phyloP scores from a whole-genome alignment of 2,113 vertebrate genomes.

The Vombatus ursinus region DNA sequence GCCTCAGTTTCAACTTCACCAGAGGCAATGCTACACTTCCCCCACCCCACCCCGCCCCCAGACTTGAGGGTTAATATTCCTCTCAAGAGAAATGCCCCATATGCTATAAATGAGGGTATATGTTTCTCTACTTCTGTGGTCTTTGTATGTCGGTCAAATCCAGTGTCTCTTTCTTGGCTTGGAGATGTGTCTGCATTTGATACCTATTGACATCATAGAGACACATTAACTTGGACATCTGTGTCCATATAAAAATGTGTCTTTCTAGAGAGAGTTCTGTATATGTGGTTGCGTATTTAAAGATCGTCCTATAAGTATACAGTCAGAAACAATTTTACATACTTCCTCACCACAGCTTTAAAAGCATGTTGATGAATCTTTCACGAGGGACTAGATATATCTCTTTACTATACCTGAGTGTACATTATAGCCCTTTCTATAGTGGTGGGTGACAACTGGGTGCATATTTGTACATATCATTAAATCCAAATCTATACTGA shows the following conservation, averaged over 20 bases:
- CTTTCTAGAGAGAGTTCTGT: conserved; percentile 29
- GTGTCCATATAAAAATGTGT: conserved; percentile 20
- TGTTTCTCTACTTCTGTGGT: background rate
- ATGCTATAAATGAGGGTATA: conserved; percentile 9
- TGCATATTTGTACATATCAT: background rate
- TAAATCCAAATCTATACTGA: background rate
- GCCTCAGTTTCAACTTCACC: background rate
- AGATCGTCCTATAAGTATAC: conserved; percentile 19
- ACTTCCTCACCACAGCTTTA: conserved; percentile 53
- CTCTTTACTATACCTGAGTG: conserved; percentile 57
- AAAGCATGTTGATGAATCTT: conserved; percentile 71
- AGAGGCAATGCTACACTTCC: background rate
- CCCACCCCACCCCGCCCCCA: background rate
- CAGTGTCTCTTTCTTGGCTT: background rate
- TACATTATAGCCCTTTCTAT: conserved; percentile 46
- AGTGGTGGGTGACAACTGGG: conserved; percentile 27
- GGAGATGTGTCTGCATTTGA: background rate
- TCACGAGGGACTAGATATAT: conserved; percentile 50
- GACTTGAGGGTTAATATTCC: background rate
- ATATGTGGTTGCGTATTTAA: conserved; percentile 52
- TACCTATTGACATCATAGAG: background rate
- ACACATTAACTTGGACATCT: conserved; percentile 1
- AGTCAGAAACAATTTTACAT: conserved; percentile 54
- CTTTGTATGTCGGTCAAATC: background rate
- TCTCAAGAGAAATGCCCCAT: conserved; percentile 5